Percentiles rank a stretch among this genome's conserved stretches.
Evolutionary conservation across 2,797 vertebrate species (phyloP).

Genomic region (Myotis planiceps): DNA sequence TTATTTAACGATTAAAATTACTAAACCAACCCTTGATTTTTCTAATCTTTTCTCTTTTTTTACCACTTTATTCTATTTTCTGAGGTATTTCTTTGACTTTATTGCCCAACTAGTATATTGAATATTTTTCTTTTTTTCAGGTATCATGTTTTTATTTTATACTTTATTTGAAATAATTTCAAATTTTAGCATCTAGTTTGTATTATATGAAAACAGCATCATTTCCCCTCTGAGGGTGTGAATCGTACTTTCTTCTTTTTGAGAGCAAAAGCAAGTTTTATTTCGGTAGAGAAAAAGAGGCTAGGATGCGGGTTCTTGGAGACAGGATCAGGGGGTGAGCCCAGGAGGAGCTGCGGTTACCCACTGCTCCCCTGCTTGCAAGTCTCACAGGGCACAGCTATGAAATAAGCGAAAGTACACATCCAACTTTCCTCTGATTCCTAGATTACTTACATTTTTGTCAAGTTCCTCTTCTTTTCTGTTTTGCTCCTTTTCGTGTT

Average conservation of each 20-base stretch:
- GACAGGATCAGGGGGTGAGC: neutral
- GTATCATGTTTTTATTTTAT: neutral
- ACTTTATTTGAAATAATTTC: neutral
- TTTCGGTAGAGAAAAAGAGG: neutral
- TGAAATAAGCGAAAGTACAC: neutral
- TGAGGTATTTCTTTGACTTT: neutral
- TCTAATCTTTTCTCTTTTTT: neutral
- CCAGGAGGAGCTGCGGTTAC: neutral
- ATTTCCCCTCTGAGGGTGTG: neutral
- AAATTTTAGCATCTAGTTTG: neutral
- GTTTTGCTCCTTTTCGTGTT: neutral
- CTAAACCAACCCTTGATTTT: neutral
- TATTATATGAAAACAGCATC: neutral
- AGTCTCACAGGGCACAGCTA: too few relatives aligned
- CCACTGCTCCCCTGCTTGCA: neutral
- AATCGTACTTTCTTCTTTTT: neutral
- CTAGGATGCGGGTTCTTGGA: neutral
- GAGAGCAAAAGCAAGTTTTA: neutral
- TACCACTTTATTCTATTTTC: neutral
- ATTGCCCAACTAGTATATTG: neutral
- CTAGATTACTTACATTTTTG: neutral
- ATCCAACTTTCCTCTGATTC: neutral
- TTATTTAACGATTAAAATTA: neutral
- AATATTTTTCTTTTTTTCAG: slow-evolving; percentile 34
- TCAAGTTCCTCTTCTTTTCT: neutral